Evolutionary conservation across 2,888 invertebrate species (phyloP).

Genomic region (Prosopocoilus inquinatus): DNA sequence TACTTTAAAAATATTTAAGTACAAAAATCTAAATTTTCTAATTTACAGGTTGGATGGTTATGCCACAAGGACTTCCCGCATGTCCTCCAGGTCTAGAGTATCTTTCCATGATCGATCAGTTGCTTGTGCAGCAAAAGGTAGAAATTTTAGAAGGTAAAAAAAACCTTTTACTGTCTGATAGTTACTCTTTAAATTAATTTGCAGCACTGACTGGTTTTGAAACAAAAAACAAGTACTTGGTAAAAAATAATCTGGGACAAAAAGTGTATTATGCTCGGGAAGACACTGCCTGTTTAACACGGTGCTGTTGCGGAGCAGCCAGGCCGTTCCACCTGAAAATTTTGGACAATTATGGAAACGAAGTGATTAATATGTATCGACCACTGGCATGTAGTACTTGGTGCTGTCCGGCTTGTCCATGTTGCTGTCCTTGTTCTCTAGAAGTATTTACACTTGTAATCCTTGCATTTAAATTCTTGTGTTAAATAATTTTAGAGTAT

Average conservation of each 20-base stretch:
- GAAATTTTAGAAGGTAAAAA: constrained; percentile 46
- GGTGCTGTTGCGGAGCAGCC: constrained; percentile 72
- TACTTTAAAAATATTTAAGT: no score
- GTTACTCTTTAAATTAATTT: constrained; percentile 16
- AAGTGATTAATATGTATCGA: constrained; percentile 76
- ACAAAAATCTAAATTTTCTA: no score
- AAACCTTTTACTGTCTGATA: not conserved
- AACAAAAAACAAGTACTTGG: constrained; percentile 77
- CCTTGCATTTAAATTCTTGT: not conserved
- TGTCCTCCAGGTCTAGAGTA: constrained; percentile 79
- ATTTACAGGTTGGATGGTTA: constrained; percentile 35
- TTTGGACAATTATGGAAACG: constrained; percentile 69
- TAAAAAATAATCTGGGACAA: constrained; percentile 70
- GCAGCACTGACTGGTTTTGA: constrained; percentile 74
- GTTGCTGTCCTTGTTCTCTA: constrained; percentile 70
- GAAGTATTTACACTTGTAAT: constrained; percentile 45
- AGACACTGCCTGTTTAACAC: constrained; percentile 73
- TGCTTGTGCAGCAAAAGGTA: constrained; percentile 72
- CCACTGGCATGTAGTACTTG: constrained; percentile 74
- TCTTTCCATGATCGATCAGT: constrained; percentile 73
- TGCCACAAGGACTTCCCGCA: constrained; percentile 57
- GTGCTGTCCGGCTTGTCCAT: constrained; percentile 40
- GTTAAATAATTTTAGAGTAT: constrained; percentile 55
- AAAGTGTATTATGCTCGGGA: constrained; percentile 73
- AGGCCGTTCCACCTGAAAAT: constrained; percentile 81